phyloP scores from a whole-genome alignment of 2,797 vertebrate genomes.

The Euphonia xanthogaster region DNA sequence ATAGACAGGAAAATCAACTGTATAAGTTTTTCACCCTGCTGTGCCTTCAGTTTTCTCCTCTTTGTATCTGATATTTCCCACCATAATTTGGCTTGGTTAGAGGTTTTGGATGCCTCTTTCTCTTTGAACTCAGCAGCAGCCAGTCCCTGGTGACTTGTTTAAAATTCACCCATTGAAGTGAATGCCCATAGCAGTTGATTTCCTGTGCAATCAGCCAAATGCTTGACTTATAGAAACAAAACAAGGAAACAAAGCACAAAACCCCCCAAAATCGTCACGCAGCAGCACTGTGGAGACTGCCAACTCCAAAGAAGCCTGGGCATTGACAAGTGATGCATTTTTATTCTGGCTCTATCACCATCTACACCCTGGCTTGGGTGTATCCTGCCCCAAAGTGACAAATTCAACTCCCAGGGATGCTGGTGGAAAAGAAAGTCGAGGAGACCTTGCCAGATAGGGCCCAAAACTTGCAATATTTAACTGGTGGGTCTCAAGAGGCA shows the following conservation, averaged over 20 bases:
- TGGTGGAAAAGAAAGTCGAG: not conserved
- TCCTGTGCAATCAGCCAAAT: not conserved
- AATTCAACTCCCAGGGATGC: not conserved
- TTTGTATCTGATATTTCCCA: constrained; percentile 14
- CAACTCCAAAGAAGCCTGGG: not conserved
- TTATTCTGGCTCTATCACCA: not conserved
- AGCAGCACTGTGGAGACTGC: not conserved
- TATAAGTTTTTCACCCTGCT: not conserved
- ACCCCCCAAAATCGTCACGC: not conserved
- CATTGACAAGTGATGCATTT: not conserved
- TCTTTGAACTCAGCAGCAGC: constrained; percentile 40
- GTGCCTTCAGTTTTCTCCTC: not conserved
- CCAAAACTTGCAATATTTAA: not conserved
- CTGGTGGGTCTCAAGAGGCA: not conserved
- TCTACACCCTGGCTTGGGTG: not conserved
- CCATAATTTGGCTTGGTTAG: not conserved
- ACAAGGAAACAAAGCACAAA: not conserved
- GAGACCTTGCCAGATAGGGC: not conserved
- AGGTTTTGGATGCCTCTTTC: not conserved
- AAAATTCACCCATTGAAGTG: not conserved
- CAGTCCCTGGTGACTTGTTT: constrained; percentile 15
- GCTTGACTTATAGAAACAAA: constrained; percentile 13
- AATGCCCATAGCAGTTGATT: constrained; percentile 4
- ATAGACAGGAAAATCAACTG: not conserved
- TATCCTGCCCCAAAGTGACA: not conserved